A percentile compares a stretch with the other conserved stretches of the same genome.
These are phyloP conservation scores for Plebejus melissa DNA, from an alignment of 2,888 invertebrate species.

Conservation along the genomic window DNA sequence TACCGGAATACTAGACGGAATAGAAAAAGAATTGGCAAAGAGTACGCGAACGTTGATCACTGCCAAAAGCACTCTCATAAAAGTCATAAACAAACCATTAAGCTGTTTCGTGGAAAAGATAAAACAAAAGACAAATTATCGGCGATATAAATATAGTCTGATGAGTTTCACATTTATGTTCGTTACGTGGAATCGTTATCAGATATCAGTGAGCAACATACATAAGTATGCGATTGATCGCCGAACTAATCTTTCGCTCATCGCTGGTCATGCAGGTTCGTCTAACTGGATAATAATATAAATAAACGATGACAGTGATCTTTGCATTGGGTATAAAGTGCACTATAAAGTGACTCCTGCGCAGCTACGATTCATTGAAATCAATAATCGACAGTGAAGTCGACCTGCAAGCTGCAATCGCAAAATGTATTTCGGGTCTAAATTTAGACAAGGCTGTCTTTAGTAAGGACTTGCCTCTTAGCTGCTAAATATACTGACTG, in stretches of 20 bases:
- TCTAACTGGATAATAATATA: no score
- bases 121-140: conserved; percentile 7
- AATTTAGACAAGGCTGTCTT: conserved; percentile 44
- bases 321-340: no score
- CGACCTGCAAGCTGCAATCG: conserved; percentile 13
- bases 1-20: neutral
- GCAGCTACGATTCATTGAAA: neutral
- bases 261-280: no score
- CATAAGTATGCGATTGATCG: neutral
- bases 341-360: neutral
- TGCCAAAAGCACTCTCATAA: conserved; percentile 1
- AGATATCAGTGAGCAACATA: neutral
- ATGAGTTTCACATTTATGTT: neutral
- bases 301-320: no score
- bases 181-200: neutral
- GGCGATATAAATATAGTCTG: conserved; percentile 23
- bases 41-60: neutral
- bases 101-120: conserved; percentile 15
- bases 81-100: conserved; percentile 8
- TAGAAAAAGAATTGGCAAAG: neutral
- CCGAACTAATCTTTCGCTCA: no score
- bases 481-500: conserved; percentile 46
- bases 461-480: conserved; percentile 39
- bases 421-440: conserved; percentile 37
- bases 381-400: neutral